phyloP scores from a whole-genome alignment of 2,797 vertebrate species.

The Lutjanus campechanus region DNA sequence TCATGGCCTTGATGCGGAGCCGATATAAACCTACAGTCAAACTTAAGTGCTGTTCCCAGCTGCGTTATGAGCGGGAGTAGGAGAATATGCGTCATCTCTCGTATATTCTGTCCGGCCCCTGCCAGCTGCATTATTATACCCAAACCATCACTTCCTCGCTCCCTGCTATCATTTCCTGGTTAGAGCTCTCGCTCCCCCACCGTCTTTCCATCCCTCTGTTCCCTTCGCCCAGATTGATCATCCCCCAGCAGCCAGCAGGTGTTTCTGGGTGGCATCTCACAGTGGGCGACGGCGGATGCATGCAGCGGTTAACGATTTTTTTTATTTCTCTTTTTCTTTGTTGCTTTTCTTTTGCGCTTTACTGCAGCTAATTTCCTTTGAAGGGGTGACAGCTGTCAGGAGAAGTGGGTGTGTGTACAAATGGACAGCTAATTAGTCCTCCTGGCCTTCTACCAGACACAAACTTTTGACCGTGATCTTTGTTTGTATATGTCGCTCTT shows the following conservation, averaged over 20 bases:
- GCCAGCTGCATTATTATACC: conserved; percentile 81
- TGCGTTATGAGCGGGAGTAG: conserved; percentile 65
- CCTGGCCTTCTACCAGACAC: conserved; percentile 61
- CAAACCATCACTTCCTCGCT: conserved; percentile 68
- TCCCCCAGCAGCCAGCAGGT: conserved; percentile 70
- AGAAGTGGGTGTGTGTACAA: conserved; percentile 65
- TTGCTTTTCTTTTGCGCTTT: conserved; percentile 47
- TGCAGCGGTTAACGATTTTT: conserved; percentile 37
- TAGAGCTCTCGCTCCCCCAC: conserved; percentile 44
- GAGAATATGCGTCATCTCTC: conserved; percentile 69
- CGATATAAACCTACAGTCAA: conserved; percentile 73
- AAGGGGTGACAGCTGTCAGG: conserved; percentile 82
- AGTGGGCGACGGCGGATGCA: conserved; percentile 57
- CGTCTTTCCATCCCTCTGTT: conserved; percentile 47
- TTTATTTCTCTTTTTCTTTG: conserved; percentile 46
- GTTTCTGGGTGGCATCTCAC: conserved; percentile 62
- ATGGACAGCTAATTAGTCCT: conserved; percentile 78
- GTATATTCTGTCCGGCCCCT: conserved; percentile 69
- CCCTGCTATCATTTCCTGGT: conserved; percentile 74
- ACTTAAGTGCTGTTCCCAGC: conserved; percentile 74
- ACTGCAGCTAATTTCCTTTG: conserved; percentile 68
- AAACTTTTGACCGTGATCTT: conserved; percentile 64
- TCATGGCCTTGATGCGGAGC: conserved; percentile 66
- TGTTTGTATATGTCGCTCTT: conserved; percentile 19
- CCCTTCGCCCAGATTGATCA: conserved; percentile 53